A percentile compares a stretch with the other conserved stretches of the same genome.
Conservation (phyloP, 2,797 vertebrate genomes). For the Bradypus variegatus region DNA sequence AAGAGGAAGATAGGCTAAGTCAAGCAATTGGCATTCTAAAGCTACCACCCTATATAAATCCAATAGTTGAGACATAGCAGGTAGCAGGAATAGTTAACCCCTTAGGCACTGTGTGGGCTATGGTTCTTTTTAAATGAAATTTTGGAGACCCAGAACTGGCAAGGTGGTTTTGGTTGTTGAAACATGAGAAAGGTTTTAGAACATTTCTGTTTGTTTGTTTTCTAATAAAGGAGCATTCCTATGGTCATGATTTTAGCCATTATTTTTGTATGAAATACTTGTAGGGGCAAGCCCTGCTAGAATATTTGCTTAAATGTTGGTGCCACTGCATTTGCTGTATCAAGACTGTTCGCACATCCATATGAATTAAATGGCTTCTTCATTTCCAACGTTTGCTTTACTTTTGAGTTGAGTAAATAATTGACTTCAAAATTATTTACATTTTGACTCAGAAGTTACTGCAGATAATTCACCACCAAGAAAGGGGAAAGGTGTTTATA, state of each 20-base stretch:
- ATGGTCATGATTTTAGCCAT: not conserved
- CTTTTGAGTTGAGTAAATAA: conserved; percentile 49
- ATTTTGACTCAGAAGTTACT: conserved; percentile 43
- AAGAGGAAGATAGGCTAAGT: not conserved
- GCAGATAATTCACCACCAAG: not conserved
- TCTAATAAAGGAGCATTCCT: not conserved
- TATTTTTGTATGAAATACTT: conserved; percentile 7
- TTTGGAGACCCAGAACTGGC: not conserved
- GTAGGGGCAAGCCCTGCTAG: not conserved
- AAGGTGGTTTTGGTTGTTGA: conserved; percentile 5
- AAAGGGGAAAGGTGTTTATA: not conserved
- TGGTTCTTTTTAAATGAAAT: conserved; percentile 8
- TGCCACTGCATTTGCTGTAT: not conserved
- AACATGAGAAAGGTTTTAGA: conserved; percentile 17
- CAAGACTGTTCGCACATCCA: not conserved
- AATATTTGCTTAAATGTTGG: conserved; percentile 8
- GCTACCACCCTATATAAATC: not conserved
- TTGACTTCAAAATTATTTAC: conserved; percentile 3
- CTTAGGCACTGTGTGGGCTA: not conserved
- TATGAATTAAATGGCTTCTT: conserved; percentile 10
- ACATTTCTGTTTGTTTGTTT: not conserved
- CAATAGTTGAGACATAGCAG: not conserved
- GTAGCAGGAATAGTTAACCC: not conserved
- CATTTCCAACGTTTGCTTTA: not conserved
- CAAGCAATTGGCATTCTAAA: not conserved